Evolutionary conservation across 1,140 invertebrate species (phyloP).

Genomic region (Limonius californicus): DNA sequence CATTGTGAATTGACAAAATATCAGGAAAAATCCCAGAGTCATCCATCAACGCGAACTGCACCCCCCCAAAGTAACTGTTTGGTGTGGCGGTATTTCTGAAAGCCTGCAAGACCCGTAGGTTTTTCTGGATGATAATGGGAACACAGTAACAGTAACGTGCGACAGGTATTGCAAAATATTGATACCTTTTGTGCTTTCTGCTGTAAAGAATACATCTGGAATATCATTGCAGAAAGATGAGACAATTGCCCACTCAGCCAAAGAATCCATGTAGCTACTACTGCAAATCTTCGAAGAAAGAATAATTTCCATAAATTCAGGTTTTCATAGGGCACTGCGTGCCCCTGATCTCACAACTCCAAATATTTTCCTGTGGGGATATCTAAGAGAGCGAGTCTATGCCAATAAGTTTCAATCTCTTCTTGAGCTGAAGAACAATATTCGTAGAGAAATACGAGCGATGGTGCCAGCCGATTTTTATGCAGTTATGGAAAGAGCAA

Average conservation of each 20-base stretch:
- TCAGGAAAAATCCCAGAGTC: neutral
- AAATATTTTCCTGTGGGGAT: too few species aligned
- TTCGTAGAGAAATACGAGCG: too few species aligned
- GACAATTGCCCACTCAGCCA: neutral
- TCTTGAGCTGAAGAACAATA: too few species aligned
- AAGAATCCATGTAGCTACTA: neutral
- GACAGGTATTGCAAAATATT: too few species aligned
- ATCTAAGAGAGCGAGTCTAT: too few species aligned
- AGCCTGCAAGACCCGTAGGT: neutral
- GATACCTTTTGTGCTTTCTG: neutral
- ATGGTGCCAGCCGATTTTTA: too few species aligned
- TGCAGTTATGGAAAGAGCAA: too few species aligned
- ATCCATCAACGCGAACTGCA: neutral
- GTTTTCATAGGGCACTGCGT: neutral
- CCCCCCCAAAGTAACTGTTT: neutral
- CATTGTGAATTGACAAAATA: too few species aligned
- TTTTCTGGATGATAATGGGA: neutral
- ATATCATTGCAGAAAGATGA: neutral
- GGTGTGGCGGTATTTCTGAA: neutral
- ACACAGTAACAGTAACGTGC: neutral
- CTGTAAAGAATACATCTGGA: neutral
- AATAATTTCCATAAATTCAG: neutral
- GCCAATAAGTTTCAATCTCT: too few species aligned
- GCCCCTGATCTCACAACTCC: neutral
- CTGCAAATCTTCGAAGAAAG: neutral